Evolutionary conservation across 64 coral and sea anemone species (phyloP).

Genomic region (Hydrozoanthus tunicans): DNA sequence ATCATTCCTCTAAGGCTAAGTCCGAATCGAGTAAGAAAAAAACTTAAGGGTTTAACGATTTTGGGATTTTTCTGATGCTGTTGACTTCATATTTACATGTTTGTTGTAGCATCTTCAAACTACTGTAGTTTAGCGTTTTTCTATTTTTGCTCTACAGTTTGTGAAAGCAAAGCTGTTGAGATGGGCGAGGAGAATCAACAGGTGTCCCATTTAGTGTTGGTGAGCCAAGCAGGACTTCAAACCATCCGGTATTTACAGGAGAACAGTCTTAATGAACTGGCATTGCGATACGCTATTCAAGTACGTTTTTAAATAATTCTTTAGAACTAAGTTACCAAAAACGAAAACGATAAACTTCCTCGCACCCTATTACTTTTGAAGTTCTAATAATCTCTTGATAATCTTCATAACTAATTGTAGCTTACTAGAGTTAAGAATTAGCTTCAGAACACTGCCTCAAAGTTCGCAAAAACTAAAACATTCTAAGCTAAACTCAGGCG

Average conservation of each 20-base stretch:
- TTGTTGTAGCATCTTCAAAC: background rate
- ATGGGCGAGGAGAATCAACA: conserved; percentile 3
- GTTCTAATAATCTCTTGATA: too few species aligned
- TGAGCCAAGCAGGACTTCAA: conserved; percentile 52
- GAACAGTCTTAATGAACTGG: conserved; percentile 53
- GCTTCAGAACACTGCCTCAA: too few species aligned
- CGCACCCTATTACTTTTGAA: too few species aligned
- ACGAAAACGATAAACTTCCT: too few species aligned
- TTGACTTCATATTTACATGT: background rate
- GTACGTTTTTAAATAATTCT: background rate
- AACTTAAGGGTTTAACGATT: too few species aligned
- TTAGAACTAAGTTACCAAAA: background rate
- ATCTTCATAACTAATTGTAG: too few species aligned
- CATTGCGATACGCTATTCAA: conserved; percentile 52
- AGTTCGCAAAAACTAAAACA: too few species aligned
- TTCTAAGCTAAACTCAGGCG: too few species aligned
- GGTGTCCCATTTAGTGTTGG: background rate
- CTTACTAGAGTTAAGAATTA: too few species aligned
- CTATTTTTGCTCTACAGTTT: background rate
- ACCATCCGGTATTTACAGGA: conserved; percentile 54
- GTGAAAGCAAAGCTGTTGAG: conserved; percentile 35
- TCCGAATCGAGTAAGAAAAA: too few species aligned
- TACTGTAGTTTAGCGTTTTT: background rate
- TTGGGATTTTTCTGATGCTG: background rate
- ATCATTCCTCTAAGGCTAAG: too few species aligned